A percentile compares a stretch with the other conserved stretches of the same genome.
Conservation (phyloP, 2,113 vertebrate species). For the Anolis carolinensis region DNA sequence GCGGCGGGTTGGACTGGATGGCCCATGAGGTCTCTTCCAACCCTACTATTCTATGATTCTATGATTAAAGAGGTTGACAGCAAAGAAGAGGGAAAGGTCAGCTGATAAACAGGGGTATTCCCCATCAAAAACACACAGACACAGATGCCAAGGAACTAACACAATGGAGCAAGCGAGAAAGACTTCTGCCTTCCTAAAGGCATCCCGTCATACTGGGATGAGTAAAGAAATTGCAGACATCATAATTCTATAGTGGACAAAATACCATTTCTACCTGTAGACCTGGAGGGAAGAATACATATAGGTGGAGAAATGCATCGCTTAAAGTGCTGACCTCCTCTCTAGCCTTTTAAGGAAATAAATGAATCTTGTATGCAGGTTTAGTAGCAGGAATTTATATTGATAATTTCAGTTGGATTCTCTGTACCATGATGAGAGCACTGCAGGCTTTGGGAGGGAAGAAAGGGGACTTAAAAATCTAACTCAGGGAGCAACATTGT, state of each 20-base stretch:
- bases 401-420: neutral
- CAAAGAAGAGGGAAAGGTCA: no score
- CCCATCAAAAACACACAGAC: no score
- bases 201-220: no score
- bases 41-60: no score
- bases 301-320: neutral
- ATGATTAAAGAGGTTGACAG: no score
- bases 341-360: neutral
- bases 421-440: neutral
- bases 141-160: no score
- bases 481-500: neutral
- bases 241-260: constrained; percentile 13
- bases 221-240: no score
- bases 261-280: neutral
- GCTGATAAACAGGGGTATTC: no score
- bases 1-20: no score
- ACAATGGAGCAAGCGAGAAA: no score
- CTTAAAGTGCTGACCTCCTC: neutral
- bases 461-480: constrained; percentile 2
- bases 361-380: neutral
- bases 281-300: neutral
- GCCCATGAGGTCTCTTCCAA: no score
- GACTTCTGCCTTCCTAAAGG: no score
- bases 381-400: neutral
- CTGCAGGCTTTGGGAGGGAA: neutral